phyloP scores from a whole-genome alignment of 2,113 vertebrate genomes.

The Ammodytes dubius region DNA sequence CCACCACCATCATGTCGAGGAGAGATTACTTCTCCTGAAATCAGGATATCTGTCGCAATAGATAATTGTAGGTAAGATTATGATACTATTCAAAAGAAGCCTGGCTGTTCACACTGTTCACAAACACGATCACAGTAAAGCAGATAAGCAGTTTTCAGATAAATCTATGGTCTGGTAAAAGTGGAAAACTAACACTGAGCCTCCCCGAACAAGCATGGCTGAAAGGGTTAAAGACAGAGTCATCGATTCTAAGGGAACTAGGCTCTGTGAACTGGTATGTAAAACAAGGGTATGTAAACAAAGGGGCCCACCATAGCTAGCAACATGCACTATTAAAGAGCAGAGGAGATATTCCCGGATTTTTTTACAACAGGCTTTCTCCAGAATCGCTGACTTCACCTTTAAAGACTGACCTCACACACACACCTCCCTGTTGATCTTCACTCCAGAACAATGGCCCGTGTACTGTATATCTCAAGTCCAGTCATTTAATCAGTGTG shows the following conservation, averaged over 20 bases:
- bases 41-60: background rate
- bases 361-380: too few relatives aligned
- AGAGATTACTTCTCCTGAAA: conserved; percentile 6
- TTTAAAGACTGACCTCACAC: background rate
- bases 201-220: background rate
- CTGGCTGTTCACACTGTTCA: conserved; percentile 19
- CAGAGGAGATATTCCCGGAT: too few relatives aligned
- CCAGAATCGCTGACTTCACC: too few relatives aligned
- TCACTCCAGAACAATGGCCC: conserved; percentile 45
- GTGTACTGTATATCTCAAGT: conserved; percentile 31
- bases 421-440: conserved; percentile 19
- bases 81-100: conserved; percentile 14
- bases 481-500: conserved; percentile 25
- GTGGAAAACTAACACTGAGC: conserved; percentile 1
- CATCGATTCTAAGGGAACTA: too few relatives aligned
- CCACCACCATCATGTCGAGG: background rate
- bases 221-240: conserved; percentile 16
- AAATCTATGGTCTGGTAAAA: conserved; percentile 19
- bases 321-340: too few relatives aligned
- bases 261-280: too few relatives aligned
- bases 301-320: too few relatives aligned
- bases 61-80: background rate
- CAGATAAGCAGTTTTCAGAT: conserved; percentile 30
- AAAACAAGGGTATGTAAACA: too few relatives aligned
- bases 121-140: conserved; percentile 5